Percentiles rank a stretch among this genome's conserved stretches.
Evolutionary conservation across 2,888 invertebrate genomes (phyloP).

Genomic region (Nomada hirtipes): DNA sequence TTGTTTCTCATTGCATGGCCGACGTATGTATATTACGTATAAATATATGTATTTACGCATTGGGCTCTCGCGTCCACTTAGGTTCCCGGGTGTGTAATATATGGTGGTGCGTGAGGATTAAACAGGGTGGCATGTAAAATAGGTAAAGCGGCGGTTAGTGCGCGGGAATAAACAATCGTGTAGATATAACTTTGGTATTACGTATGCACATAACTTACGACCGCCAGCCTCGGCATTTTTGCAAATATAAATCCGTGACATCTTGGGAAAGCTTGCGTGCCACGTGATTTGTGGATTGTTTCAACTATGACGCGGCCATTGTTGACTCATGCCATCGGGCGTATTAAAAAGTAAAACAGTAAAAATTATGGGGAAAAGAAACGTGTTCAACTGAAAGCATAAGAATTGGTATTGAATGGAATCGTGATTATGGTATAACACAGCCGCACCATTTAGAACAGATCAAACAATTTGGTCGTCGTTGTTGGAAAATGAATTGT

Average conservation of each 20-base stretch:
- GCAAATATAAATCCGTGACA: constrained; percentile 58
- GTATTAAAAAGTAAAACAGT: constrained; percentile 5
- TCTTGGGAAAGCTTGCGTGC: constrained; percentile 52
- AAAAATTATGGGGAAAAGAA: not conserved
- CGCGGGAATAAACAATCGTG: constrained; percentile 46
- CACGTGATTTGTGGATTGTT: constrained; percentile 57
- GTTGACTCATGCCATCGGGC: constrained; percentile 39
- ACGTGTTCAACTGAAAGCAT: not conserved
- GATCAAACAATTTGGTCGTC: no score
- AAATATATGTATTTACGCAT: constrained; percentile 4
- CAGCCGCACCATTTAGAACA: not conserved
- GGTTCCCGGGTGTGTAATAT: not conserved
- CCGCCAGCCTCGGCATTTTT: constrained; percentile 63
- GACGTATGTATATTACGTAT: not conserved
- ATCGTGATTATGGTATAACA: no score
- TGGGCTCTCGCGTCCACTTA: not conserved
- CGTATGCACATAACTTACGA: constrained; percentile 65
- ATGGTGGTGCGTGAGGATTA: constrained; percentile 55
- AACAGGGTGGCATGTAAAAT: constrained; percentile 50
- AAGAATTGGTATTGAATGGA: not conserved
- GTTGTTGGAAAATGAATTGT: no score
- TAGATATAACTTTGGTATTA: constrained; percentile 51
- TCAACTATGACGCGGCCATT: constrained; percentile 28
- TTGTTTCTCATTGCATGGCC: not conserved
- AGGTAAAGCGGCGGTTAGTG: constrained; percentile 21